Evolutionary conservation across 2,888 invertebrate genomes (phyloP).

Genomic region (Lycocerus yunnanus): DNA sequence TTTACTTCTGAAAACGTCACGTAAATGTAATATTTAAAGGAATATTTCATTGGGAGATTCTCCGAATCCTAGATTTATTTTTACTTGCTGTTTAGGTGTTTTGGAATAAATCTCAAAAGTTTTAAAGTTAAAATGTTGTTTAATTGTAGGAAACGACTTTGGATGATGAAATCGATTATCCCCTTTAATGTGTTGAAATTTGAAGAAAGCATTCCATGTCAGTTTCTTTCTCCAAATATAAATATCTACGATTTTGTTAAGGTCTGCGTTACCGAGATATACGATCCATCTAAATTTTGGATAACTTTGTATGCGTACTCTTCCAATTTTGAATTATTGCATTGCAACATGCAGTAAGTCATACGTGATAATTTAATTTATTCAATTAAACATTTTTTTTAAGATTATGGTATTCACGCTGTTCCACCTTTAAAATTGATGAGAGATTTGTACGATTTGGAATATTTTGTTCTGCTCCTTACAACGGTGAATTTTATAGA

Average conservation of each 20-base stretch:
- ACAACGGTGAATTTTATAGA: background rate
- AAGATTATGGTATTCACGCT: background rate
- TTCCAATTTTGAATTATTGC: background rate
- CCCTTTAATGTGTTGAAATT: background rate
- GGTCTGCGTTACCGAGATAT: background rate
- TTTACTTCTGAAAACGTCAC: no score
- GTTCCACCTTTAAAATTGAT: background rate
- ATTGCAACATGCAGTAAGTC: background rate
- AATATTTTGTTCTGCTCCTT: background rate
- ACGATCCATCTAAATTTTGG: background rate
- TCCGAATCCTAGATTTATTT: no score
- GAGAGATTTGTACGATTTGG: background rate
- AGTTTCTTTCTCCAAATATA: background rate
- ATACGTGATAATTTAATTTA: background rate
- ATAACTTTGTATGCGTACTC: background rate
- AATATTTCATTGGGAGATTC: no score
- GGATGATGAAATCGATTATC: background rate
- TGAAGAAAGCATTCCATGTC: background rate
- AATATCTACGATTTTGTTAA: background rate
- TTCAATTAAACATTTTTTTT: background rate
- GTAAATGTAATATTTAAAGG: no score
- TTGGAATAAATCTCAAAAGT: no score
- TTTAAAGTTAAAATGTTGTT: background rate
- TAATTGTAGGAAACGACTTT: background rate
- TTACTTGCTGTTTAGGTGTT: no score